Evolutionary conservation across 2,113 vertebrate species (phyloP).

Genomic region (Phylloscopus whistleri): DNA sequence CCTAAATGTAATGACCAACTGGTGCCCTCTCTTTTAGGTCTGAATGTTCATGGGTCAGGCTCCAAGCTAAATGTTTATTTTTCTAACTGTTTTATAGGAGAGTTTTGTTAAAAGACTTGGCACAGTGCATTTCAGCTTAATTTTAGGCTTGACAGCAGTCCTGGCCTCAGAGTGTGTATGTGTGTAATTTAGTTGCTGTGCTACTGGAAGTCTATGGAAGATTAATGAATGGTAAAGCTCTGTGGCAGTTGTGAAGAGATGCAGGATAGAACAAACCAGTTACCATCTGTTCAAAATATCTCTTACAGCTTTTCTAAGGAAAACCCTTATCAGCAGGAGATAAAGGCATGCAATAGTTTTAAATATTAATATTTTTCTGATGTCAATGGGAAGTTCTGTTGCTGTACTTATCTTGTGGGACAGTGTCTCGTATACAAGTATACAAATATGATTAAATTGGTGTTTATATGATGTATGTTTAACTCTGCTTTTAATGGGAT

Average conservation of each 20-base stretch:
- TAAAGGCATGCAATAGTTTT: conserved; percentile 77
- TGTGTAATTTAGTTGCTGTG: conserved; percentile 93
- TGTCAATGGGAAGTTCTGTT: conserved; percentile 37
- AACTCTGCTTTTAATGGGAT: neutral
- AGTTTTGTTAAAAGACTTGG: conserved; percentile 83
- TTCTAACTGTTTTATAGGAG: conserved; percentile 83
- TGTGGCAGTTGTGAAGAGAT: conserved; percentile 92
- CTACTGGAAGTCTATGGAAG: conserved; percentile 94
- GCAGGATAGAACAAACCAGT: conserved; percentile 87
- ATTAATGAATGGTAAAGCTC: conserved; percentile 96
- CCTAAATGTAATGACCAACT: conserved; percentile 77
- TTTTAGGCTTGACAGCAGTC: conserved; percentile 90
- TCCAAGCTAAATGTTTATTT: conserved; percentile 82
- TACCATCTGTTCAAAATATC: conserved; percentile 95
- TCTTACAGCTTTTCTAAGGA: conserved; percentile 91
- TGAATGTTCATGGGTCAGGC: conserved; percentile 69
- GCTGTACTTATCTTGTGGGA: neutral
- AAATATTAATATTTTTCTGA: conserved; percentile 82
- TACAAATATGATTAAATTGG: neutral
- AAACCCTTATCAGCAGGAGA: conserved; percentile 88
- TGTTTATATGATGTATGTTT: neutral
- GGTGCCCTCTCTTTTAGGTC: conserved; percentile 65
- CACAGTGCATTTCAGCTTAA: conserved; percentile 81
- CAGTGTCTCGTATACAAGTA: neutral
- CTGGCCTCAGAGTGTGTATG: conserved; percentile 74